phyloP scores from a whole-genome alignment of 2,113 vertebrate species.

The Donacobius atricapilla region DNA sequence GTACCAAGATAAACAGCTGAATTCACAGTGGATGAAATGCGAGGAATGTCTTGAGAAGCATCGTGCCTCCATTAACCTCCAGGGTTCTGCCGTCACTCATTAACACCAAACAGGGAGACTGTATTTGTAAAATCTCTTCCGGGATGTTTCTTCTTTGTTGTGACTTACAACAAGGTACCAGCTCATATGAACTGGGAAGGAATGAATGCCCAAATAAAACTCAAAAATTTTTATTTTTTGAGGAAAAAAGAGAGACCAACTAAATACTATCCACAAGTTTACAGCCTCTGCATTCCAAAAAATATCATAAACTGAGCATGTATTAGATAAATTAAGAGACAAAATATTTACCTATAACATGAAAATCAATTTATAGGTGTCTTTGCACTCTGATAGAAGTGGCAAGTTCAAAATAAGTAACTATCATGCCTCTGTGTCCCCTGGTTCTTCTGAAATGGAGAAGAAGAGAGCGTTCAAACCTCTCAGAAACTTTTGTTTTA shows the following conservation, averaged over 20 bases:
- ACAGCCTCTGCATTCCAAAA: background rate
- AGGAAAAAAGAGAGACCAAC: too few relatives aligned
- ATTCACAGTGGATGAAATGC: background rate
- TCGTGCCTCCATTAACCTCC: background rate
- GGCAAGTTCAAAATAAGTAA: background rate
- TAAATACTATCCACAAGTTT: background rate
- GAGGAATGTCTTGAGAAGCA: background rate
- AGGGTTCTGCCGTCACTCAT: background rate
- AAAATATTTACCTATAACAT: background rate
- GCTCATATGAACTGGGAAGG: background rate
- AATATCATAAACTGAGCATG: background rate
- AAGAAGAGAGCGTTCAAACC: background rate
- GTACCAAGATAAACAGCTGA: background rate
- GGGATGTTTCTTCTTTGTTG: rapidly evolving
- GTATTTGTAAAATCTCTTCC: background rate
- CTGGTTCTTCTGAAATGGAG: background rate
- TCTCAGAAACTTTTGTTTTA: background rate
- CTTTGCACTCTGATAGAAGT: background rate
- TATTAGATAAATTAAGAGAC: background rate
- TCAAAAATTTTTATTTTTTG: background rate
- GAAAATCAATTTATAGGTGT: background rate
- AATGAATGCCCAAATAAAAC: background rate
- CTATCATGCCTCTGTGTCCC: background rate
- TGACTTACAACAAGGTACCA: background rate
- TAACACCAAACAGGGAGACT: background rate